A percentile compares a stretch with the other conserved stretches of the same genome.
phyloP scores from a whole-genome alignment of 37 sponge, comb jelly and placozoan species.

The Diacarnus erythraeanus region DNA sequence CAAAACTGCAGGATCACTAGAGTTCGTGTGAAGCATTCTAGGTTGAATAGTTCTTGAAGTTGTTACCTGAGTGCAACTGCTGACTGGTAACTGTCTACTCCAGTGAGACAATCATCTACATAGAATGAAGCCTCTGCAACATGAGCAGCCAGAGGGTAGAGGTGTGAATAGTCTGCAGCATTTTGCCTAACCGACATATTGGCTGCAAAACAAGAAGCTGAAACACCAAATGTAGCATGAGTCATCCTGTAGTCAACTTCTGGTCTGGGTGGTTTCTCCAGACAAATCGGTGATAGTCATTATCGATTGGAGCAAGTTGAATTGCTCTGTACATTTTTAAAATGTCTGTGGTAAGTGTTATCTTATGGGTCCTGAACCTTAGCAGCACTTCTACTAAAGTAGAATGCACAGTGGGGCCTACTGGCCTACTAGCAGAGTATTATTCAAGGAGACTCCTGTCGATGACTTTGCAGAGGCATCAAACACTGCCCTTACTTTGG shows the following conservation, averaged over 20 bases:
- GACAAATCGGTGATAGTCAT: conserved; percentile 21
- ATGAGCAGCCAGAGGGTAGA: conserved; percentile 10
- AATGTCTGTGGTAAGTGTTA: conserved; percentile 18
- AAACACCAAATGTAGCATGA: conserved; percentile 20
- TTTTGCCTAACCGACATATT: conserved; percentile 19
- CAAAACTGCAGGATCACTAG: background rate
- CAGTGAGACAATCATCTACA: conserved; percentile 40
- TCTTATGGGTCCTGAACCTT: conserved; percentile 2
- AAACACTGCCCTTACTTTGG: conserved; percentile 14
- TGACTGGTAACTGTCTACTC: background rate
- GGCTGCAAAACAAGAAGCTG: conserved; percentile 30
- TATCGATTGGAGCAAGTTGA: background rate
- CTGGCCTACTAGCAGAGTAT: conserved; percentile 3
- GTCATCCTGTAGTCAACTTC: conserved; percentile 19
- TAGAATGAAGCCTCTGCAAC: background rate
- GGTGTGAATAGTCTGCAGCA: background rate
- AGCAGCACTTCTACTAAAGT: conserved; percentile 17
- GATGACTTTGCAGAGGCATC: conserved; percentile 25
- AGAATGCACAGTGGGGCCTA: conserved; percentile 15
- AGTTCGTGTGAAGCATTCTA: conserved; percentile 4
- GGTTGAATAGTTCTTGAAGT: conserved; percentile 2
- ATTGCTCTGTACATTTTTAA: conserved; percentile 12
- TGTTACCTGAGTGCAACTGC: background rate
- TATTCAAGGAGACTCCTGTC: conserved; percentile 7
- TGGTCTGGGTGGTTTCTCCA: conserved; percentile 1